These are phyloP conservation scores for Misgurnus mizolepis DNA, from an alignment of 2,113 vertebrate species.

Conservation along the genomic window DNA sequence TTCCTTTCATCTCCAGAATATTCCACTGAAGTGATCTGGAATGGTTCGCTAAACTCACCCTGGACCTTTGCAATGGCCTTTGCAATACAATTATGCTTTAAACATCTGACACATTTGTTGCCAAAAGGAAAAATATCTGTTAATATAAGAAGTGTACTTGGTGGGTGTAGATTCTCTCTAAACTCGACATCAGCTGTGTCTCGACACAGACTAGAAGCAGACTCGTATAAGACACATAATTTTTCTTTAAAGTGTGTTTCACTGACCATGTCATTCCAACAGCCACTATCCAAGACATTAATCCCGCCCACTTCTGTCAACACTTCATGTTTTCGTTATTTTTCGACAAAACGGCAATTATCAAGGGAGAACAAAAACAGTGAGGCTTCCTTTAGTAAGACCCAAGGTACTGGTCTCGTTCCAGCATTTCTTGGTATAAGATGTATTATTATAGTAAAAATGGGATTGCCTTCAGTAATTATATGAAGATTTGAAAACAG, in stretches of 20 bases:
- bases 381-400: constrained; percentile 19
- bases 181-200: neutral
- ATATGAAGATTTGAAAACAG: neutral
- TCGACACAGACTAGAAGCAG: no score
- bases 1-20: constrained; percentile 19
- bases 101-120: constrained; percentile 1
- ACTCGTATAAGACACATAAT: constrained; percentile 1
- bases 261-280: neutral
- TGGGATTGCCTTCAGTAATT: neutral
- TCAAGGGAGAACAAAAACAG: constrained; percentile 12
- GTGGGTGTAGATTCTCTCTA: neutral
- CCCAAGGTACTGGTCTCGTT: constrained; percentile 37
- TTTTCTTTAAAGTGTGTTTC: neutral
- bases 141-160: neutral
- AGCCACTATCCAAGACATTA: constrained; percentile 5
- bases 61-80: constrained; percentile 34
- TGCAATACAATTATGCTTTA: neutral
- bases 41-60: constrained; percentile 14
- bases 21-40: constrained; percentile 6
- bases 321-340: neutral
- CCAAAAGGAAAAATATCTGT: constrained; percentile 12
- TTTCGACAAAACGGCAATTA: constrained; percentile 28
- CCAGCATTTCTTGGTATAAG: constrained; percentile 4
- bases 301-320: neutral
- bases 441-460: neutral